Base-by-base conservation (phyloP, 2,888 invertebrate species). In the Apamea sordens region DNA sequence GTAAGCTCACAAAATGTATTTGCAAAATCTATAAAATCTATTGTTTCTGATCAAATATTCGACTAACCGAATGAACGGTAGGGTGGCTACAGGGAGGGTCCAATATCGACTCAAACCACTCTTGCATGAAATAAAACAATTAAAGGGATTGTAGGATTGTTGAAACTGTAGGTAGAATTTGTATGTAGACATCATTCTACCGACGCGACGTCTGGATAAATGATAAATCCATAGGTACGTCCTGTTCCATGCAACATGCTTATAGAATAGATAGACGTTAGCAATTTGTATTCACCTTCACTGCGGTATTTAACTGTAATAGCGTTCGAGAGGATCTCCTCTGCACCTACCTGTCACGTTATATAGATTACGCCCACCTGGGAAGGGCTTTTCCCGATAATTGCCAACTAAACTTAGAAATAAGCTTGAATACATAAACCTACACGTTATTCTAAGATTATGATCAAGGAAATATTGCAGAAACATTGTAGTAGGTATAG, bases 201-300 rank as follows among this genome's bases (percentile, higher is more conserved):
- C 4, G 73, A 75, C 59, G 73, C 4, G 73, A 75, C 59, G 73
- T 78, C 76, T 61, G 44, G 53, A 56, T 76, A 76, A 73, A 67
- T 71, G 63, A 53, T 73, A 80, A 64, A 72, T 81, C 47, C 32
- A 83, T 73, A 61, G 64, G 63, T 61, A 79, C 84, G 47, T 84
- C 71, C 53, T 36, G 50, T 44, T 70, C 78, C 73, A 61, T 80
- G 70, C 79, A 73, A 44, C 70, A 67, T 80, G 65, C 76, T 77
- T 77, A 71, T 78, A 86, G 69, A 72, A 76, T 67, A 76, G 72
- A 73, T 82, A 81, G 77, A 83, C 71, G 76, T 74, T 53, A 86
- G 83, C 84, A 82, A 89, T 88, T 90, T 87, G 88, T 85, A 88
- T 87, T 90, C 79, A 75, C 86, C 84, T 88, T 87, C 84, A 82